A percentile compares a stretch with the other conserved stretches of the same genome.
Conservation (phyloP, 1,140 invertebrate genomes). For the Habropoda laboriosa region DNA sequence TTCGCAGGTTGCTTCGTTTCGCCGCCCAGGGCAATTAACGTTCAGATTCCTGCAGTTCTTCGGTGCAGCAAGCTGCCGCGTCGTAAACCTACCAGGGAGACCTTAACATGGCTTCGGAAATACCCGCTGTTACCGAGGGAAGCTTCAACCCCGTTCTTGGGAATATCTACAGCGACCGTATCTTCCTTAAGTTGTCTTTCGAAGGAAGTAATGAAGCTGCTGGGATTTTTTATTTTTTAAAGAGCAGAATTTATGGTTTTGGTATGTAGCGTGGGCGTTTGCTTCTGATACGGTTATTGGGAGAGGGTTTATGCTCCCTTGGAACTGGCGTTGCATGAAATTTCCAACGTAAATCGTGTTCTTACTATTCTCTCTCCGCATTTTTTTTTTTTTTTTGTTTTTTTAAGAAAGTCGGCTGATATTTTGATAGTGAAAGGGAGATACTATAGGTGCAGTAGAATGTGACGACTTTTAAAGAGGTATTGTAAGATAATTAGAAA, state of each 20-base stretch:
- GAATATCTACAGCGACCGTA: slow-evolving; percentile 3
- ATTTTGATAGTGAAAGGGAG: too few relatives aligned
- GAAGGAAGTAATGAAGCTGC: neutral
- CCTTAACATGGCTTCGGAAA: slow-evolving; percentile 10
- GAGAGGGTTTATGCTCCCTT: neutral
- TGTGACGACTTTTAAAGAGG: too few relatives aligned
- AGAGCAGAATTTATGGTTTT: slow-evolving; percentile 1
- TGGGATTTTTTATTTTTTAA: neutral
- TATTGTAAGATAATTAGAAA: too few relatives aligned
- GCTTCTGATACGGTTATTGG: neutral
- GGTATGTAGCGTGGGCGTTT: too few relatives aligned
- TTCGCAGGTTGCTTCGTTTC: neutral
- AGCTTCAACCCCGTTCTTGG: too few relatives aligned
- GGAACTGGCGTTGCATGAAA: neutral
- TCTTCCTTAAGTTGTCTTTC: neutral
- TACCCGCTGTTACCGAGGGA: slow-evolving; percentile 8
- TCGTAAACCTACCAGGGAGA: slow-evolving; percentile 5
- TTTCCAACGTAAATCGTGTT: neutral
- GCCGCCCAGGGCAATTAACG: slow-evolving; percentile 9
- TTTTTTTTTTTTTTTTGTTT: too few relatives aligned
- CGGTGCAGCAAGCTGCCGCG: neutral
- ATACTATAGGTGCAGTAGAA: too few relatives aligned
- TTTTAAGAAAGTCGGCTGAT: too few relatives aligned
- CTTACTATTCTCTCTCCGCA: neutral
- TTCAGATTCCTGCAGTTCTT: slow-evolving; percentile 1